Percentiles rank a stretch among this genome's conserved stretches.
Evolutionary conservation across 2,888 invertebrate species (phyloP).

Genomic region (Pasiphila rectangulata): DNA sequence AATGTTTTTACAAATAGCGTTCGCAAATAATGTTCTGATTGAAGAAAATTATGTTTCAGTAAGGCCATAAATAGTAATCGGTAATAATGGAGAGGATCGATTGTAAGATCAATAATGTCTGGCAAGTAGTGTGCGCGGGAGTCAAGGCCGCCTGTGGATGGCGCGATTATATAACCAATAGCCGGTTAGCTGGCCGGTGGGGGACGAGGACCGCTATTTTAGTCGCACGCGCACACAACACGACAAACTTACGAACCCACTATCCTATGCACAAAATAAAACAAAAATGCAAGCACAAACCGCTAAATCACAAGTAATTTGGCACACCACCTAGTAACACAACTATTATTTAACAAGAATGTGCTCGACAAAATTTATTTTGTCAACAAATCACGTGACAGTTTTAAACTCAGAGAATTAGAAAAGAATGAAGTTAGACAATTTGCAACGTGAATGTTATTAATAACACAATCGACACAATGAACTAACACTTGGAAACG

Average conservation of each 20-base stretch:
- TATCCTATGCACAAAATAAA: constrained; percentile 28
- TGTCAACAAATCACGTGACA: constrained; percentile 24
- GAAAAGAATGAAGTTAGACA: constrained; percentile 13
- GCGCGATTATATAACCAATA: constrained; percentile 69
- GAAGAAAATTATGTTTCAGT: not conserved
- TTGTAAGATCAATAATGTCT: constrained; percentile 40
- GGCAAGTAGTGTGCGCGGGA: constrained; percentile 67
- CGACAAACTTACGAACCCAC: constrained; percentile 46
- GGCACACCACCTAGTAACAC: constrained; percentile 17
- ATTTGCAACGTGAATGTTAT: too few species aligned
- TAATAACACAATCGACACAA: not conserved
- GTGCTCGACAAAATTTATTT: constrained; percentile 12
- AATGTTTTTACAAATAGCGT: too few species aligned
- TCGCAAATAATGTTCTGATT: not conserved
- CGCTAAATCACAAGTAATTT: constrained; percentile 8
- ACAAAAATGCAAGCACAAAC: constrained; percentile 9
- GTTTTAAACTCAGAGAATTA: constrained; percentile 3
- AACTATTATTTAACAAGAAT: constrained; percentile 22
- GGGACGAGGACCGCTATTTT: constrained; percentile 69
- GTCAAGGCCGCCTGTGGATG: constrained; percentile 70
- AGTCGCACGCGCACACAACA: constrained; percentile 62
- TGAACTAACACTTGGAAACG: constrained; percentile 10
- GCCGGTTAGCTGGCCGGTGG: constrained; percentile 44
- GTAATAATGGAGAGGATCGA: constrained; percentile 19
- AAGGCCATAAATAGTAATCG: constrained; percentile 13